These are phyloP conservation scores for Hyperoodon ampullatus DNA, from an alignment of 2,113 vertebrate species.

Conservation along the genomic window DNA sequence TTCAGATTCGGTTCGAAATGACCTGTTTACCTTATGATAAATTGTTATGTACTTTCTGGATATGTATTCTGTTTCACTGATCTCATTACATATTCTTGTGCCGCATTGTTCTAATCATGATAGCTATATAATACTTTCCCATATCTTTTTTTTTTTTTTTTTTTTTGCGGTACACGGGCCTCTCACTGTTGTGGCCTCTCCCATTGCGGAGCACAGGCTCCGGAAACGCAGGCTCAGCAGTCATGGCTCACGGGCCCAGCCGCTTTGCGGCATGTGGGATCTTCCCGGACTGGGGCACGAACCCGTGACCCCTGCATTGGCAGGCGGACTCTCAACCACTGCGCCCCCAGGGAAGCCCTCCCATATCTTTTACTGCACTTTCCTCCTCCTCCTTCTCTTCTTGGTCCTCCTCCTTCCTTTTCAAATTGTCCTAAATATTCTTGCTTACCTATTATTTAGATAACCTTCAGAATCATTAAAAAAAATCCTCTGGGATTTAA, in stretches of 20 bases:
- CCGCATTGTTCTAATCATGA: neutral
- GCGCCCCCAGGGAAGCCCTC: neutral
- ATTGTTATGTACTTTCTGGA: neutral
- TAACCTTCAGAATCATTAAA: neutral
- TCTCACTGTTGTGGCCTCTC: no score
- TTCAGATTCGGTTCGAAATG: constrained; percentile 32
- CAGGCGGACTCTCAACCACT: no score
- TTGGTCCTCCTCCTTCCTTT: neutral
- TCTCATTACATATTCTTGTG: neutral
- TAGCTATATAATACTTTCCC: neutral
- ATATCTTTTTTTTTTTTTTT: no score
- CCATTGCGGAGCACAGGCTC: no score
- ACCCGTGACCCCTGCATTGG: rapidly evolving
- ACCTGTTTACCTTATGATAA: neutral
- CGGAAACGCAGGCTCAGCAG: rapidly evolving
- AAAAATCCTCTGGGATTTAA: neutral
- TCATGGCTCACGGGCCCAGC: no score
- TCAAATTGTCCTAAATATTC: neutral
- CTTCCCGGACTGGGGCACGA: no score
- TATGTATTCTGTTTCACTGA: neutral
- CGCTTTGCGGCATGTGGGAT: no score
- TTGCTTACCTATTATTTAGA: neutral
- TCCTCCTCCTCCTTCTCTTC: neutral
- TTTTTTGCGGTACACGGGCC: no score
- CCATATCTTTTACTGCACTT: neutral